phyloP scores from a whole-genome alignment of 2,888 invertebrate genomes.

The Andrena fulva region DNA sequence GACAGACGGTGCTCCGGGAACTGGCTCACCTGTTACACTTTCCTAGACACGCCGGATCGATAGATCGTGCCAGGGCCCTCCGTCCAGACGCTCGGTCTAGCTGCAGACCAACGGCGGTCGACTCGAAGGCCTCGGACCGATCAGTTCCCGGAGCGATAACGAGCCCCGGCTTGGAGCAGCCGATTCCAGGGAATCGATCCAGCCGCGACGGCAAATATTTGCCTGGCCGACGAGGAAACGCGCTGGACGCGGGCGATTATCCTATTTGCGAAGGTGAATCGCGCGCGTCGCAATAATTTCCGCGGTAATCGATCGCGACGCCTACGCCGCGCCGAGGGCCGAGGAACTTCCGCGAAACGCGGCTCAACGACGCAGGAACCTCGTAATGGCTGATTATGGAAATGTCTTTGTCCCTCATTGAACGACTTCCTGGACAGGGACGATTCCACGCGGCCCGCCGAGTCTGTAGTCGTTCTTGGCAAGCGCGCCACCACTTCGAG shows the following conservation, averaged over 20 bases:
- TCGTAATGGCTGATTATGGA: conserved; percentile 70
- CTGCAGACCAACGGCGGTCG: neutral
- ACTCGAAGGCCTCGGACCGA: neutral
- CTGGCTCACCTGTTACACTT: conserved; percentile 61
- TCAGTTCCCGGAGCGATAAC: neutral
- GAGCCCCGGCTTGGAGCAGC: no score
- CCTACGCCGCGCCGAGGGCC: conserved; percentile 40
- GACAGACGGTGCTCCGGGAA: conserved; percentile 46
- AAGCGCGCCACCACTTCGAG: neutral
- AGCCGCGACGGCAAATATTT: conserved; percentile 3
- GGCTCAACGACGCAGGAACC: conserved; percentile 48
- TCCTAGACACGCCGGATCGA: conserved; percentile 24
- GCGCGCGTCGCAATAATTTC: conserved; percentile 43
- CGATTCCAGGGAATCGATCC: conserved; percentile 3
- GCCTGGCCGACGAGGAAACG: neutral
- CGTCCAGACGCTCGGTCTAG: neutral
- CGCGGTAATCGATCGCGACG: conserved; percentile 61
- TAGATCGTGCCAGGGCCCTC: neutral
- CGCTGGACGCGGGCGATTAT: conserved; percentile 1
- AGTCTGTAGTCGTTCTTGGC: neutral
- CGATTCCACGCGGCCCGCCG: conserved; percentile 27
- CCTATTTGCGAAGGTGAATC: conserved; percentile 17
- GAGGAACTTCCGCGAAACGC: conserved; percentile 44
- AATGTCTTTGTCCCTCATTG: conserved; percentile 72
- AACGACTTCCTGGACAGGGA: conserved; percentile 64